Evolutionary conservation across 2,797 vertebrate species (phyloP).

Genomic region (Myotis vivesi): DNA sequence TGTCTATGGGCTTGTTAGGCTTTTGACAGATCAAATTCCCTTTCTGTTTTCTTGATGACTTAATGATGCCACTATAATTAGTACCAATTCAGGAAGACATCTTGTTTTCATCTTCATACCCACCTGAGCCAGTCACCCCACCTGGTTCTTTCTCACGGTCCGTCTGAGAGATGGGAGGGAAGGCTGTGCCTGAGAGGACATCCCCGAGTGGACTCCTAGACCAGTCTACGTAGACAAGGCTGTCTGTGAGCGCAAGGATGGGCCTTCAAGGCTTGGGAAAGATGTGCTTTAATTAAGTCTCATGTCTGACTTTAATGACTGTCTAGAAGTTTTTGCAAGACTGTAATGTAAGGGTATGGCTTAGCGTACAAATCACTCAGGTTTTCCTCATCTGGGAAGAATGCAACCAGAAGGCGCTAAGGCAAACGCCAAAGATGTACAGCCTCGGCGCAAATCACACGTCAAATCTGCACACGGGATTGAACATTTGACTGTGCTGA

Average conservation of each 20-base stretch:
- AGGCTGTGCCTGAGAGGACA: neutral
- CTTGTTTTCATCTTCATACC: neutral
- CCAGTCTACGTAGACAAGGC: neutral
- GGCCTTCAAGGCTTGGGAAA: constrained; percentile 53
- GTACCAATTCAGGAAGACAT: neutral
- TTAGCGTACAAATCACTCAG: constrained; percentile 21
- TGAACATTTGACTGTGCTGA: neutral
- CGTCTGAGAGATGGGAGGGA: neutral
- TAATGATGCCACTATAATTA: neutral
- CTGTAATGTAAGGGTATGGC: neutral
- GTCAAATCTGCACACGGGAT: neutral
- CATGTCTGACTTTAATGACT: constrained; percentile 70
- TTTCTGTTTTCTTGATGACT: constrained; percentile 1
- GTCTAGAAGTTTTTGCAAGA: constrained; percentile 65
- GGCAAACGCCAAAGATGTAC: neutral
- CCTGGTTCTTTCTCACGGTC: neutral
- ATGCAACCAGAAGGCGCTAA: neutral
- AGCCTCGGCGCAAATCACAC: neutral
- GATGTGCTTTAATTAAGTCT: constrained; percentile 65
- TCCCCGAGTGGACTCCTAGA: neutral
- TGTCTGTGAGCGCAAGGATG: neutral
- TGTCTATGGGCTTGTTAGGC: neutral
- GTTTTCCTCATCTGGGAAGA: constrained; percentile 36
- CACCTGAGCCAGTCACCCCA: neutral
- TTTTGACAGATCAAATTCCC: neutral